Base-by-base conservation (phyloP, 1,140 invertebrate species). In the Drosophila neocordata region DNA sequence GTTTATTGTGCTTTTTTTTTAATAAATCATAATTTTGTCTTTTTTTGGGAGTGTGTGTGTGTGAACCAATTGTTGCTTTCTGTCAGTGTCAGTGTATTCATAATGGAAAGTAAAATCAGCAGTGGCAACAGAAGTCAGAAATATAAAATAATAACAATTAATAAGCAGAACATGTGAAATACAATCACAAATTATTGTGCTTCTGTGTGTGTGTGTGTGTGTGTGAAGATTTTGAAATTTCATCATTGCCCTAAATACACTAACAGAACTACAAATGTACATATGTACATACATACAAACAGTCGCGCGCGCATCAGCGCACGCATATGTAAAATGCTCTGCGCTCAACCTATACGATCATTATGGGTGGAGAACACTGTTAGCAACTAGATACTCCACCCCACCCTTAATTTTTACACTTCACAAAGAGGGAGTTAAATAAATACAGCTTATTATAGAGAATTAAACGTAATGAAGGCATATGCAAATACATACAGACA, bases 61-160 rank as follows among this genome's bases (percentile, higher is more conserved):
- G 73, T 68, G 58, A 74, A 66, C 73, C 72, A 75, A 75, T 75
- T 75, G 73, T 75, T 63, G 72, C 38, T 66, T 13, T 67, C 38
- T 35, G 48, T 6, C 18, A 12, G 56, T 38, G 22, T 24, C 37
- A 41, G 72, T 76, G 58, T 38, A 15, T 59, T 59, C 12, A 35
- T 68, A 52, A 37, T 58, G 75, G 73, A 65, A 73, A 73, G 63
- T 59, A 53, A 58, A 59, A 64, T 24, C 31, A 68, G 15, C 34
- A 74, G 62, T 57, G 20, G 63, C 51, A 74, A 31, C 27, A 77
- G 1, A 64, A 63, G 59, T 22, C 41, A 48, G 15, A 22, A 56
- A 78, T 80, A 63, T 63, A 76, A 59, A 67, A 70, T 62, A 77
- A 57, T 41, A 60, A 59, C 38, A 65, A 53, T 59, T 44, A 67